phyloP scores from a whole-genome alignment of 2,888 invertebrate species.

The Eurytoma californica region DNA sequence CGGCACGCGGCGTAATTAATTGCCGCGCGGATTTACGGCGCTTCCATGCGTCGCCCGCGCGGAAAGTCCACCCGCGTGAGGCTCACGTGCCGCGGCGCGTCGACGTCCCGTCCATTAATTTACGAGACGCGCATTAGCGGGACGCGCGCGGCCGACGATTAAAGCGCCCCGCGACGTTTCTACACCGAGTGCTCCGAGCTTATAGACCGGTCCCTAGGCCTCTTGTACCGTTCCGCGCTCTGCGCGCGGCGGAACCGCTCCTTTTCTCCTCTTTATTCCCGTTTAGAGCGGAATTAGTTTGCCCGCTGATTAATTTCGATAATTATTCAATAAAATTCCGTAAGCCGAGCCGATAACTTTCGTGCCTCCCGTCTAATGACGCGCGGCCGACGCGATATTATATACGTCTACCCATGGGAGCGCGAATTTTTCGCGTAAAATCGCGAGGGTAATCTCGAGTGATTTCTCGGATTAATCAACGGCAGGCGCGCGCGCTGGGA shows the following conservation, averaged over 20 bases:
- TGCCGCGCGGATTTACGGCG: constrained; percentile 54
- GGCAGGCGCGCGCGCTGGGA: too few species aligned
- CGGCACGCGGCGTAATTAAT: constrained; percentile 59
- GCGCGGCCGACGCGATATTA: too few species aligned
- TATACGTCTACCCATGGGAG: too few species aligned
- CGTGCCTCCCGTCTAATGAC: too few species aligned
- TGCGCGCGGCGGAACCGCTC: too few species aligned
- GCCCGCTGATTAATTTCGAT: too few species aligned
- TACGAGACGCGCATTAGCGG: constrained; percentile 30
- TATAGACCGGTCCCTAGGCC: neutral
- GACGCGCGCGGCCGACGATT: constrained; percentile 14
- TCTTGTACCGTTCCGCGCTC: neutral
- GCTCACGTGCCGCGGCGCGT: constrained; percentile 8
- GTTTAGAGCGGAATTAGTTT: too few species aligned
- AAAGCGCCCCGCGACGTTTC: neutral
- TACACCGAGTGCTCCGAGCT: neutral
- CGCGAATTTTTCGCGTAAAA: too few species aligned
- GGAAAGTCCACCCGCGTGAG: constrained; percentile 29
- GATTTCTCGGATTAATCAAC: too few species aligned
- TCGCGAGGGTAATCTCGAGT: too few species aligned
- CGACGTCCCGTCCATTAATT: constrained; percentile 24
- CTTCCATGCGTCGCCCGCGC: neutral
- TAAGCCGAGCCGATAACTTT: too few species aligned
- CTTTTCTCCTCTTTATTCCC: too few species aligned
- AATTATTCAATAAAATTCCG: neutral